phyloP scores from a whole-genome alignment of 2,888 invertebrate genomes.

The Temnothorax rugatulus region DNA sequence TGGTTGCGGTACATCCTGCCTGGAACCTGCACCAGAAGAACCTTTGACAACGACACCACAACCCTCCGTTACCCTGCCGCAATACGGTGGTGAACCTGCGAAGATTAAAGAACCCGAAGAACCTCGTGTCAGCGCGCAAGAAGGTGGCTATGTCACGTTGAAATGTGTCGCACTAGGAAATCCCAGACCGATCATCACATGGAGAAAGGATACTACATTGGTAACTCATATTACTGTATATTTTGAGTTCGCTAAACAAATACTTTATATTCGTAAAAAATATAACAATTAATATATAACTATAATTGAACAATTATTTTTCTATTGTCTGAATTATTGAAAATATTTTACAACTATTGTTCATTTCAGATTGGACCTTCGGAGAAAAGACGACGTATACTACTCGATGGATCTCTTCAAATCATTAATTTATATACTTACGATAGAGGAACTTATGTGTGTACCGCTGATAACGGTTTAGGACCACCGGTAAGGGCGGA shows the following conservation, averaged over 20 bases:
- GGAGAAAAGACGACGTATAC: constrained; percentile 91
- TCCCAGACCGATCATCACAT: constrained; percentile 92
- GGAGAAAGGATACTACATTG: constrained; percentile 91
- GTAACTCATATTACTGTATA: constrained; percentile 86
- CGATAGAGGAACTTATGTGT: constrained; percentile 95
- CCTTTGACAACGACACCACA: constrained; percentile 83
- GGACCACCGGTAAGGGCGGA: constrained; percentile 90
- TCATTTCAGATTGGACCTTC: constrained; percentile 90
- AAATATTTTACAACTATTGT: not conserved
- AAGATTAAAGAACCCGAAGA: constrained; percentile 86
- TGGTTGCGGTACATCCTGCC: constrained; percentile 92
- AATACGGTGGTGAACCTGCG: constrained; percentile 77
- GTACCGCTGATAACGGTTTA: constrained; percentile 93
- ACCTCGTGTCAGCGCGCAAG: constrained; percentile 89
- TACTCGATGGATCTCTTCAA: constrained; percentile 92
- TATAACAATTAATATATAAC: not conserved
- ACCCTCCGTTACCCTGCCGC: constrained; percentile 68
- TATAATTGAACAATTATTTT: not conserved
- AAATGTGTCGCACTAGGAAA: constrained; percentile 92
- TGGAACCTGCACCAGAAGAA: constrained; percentile 87
- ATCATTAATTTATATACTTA: constrained; percentile 93
- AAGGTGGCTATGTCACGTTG: constrained; percentile 92
- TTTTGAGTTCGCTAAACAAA: not conserved
- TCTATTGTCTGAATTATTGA: not conserved
- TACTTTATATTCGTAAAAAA: not conserved